phyloP scores from a whole-genome alignment of 2,888 invertebrate species.

The Villa cingulata region DNA sequence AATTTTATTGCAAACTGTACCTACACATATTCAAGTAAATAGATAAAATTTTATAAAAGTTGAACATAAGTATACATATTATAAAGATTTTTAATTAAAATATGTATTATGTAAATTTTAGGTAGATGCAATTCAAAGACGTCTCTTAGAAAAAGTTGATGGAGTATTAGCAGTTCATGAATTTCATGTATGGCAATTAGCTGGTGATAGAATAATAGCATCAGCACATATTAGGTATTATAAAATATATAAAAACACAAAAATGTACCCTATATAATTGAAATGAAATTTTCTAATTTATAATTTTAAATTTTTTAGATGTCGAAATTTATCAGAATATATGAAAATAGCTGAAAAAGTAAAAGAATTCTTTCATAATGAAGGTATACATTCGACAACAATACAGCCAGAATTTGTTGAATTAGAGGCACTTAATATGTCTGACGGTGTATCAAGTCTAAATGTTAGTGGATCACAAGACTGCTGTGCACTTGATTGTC shows the following conservation, averaged over 20 bases:
- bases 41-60: too few relatives aligned
- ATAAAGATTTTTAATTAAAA: conserved; percentile 7
- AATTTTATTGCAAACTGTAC: conserved; percentile 94
- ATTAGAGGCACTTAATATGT: conserved; percentile 41
- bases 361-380: conserved; percentile 95
- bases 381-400: conserved; percentile 96
- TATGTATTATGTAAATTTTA: conserved; percentile 40
- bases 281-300: background rate
- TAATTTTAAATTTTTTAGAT: conserved; percentile 39
- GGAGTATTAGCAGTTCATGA: conserved; percentile 94
- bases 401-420: conserved; percentile 97
- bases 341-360: conserved; percentile 95
- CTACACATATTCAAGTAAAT: conserved; percentile 92
- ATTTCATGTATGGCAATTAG: conserved; percentile 97
- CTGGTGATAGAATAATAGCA: conserved; percentile 92
- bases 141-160: conserved; percentile 77
- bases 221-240: conserved; percentile 85
- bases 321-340: conserved; percentile 87
- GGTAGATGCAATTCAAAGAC: conserved; percentile 81
- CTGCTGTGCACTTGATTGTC: conserved; percentile 75
- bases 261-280: background rate
- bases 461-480: conserved; percentile 41
- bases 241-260: background rate
- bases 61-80: background rate
- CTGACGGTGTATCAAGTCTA: conserved; percentile 35